Evolutionary conservation across 1,140 invertebrate genomes (phyloP).

Genomic region (Drosophila santomea): DNA sequence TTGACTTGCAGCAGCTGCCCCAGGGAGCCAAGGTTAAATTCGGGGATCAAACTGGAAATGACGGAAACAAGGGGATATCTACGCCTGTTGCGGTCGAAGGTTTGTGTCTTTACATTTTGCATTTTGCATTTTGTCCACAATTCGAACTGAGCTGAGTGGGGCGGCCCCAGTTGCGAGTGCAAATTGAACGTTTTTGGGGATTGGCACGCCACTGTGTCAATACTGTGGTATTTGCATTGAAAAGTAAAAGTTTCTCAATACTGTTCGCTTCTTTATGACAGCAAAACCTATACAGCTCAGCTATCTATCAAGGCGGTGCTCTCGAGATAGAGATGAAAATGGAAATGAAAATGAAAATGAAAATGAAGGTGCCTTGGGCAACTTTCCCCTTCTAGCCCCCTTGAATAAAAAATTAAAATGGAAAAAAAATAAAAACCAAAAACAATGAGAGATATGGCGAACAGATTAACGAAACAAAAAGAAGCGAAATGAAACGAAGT

Average conservation of each 20-base stretch:
- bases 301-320: conserved; percentile 9
- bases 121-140: conserved; percentile 24
- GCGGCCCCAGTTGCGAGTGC: conserved; percentile 1
- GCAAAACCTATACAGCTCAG: conserved; percentile 19
- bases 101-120: conserved; percentile 22
- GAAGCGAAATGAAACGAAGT: conserved; percentile 38
- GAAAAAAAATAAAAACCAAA: not conserved
- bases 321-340: conserved; percentile 19
- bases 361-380: conserved; percentile 44
- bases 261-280: conserved; percentile 18
- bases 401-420: not conserved
- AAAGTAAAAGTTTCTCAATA: conserved; percentile 46
- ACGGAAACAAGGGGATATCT: not conserved
- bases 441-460: conserved; percentile 30
- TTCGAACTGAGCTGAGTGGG: not conserved
- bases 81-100: conserved; percentile 25
- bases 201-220: not conserved
- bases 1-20: conserved; percentile 28
- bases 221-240: conserved; percentile 24
- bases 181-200: conserved; percentile 32
- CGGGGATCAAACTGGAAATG: not conserved
- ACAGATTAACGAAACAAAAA: conserved; percentile 43
- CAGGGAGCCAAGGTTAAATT: conserved; percentile 18
- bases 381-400: conserved; percentile 5
- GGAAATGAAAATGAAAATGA: conserved; percentile 12